A percentile compares a stretch with the other conserved stretches of the same genome.
phyloP scores from a whole-genome alignment of 2,888 invertebrate species.

The Salticus scenicus region DNA sequence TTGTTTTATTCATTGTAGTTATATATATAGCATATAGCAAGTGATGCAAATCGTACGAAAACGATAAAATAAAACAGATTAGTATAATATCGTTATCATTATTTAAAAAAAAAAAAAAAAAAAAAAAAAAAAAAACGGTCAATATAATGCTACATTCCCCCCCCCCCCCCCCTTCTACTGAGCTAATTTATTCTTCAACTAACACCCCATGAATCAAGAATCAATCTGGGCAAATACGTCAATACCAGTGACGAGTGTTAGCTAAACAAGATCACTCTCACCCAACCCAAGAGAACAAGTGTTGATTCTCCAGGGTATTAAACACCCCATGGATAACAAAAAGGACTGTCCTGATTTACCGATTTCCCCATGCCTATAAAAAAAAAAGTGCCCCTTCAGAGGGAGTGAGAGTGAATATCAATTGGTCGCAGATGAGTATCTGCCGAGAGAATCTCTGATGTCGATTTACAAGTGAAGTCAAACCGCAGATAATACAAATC shows the following conservation, averaged over 20 bases:
- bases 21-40: too few relatives aligned
- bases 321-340: conserved; percentile 2
- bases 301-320: conserved; percentile 31
- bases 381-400: background rate
- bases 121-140: too few relatives aligned
- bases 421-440: background rate
- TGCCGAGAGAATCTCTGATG: background rate
- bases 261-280: conserved; percentile 5
- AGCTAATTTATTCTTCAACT: background rate
- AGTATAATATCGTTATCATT: too few relatives aligned
- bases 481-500: background rate
- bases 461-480: background rate
- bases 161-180: background rate
- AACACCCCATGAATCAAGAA: conserved; percentile 15
- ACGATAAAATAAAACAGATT: too few relatives aligned
- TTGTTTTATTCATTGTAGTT: too few relatives aligned
- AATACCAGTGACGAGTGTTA: conserved; percentile 1
- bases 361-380: background rate
- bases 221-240: background rate
- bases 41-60: too few relatives aligned
- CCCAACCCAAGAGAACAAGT: conserved; percentile 15
- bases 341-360: background rate
- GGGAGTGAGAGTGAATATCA: conserved; percentile 1
- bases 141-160: too few relatives aligned
- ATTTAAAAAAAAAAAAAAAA: too few relatives aligned